These are phyloP conservation scores for Geopemphigus sp. DNA, from an alignment of 1,140 invertebrate genomes.

Conservation along the genomic window DNA sequence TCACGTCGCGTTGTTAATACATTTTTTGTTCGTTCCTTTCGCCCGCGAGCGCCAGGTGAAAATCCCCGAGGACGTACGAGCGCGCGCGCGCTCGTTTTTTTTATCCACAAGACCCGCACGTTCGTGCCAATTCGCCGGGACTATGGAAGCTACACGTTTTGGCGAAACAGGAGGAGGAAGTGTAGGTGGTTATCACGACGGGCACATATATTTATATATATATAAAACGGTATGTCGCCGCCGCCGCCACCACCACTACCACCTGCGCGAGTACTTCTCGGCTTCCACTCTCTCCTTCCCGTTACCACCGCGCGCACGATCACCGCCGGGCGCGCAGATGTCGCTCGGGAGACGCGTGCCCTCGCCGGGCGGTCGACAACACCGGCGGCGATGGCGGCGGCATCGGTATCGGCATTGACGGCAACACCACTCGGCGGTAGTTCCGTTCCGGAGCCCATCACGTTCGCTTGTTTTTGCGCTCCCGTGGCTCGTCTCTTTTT, in stretches of 20 bases:
- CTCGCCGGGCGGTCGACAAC: slow-evolving; percentile 21
- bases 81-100: no score
- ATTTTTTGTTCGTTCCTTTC: neutral
- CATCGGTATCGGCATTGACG: no score
- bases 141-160: no score
- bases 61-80: no score
- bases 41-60: slow-evolving; percentile 20
- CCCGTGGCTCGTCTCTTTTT: neutral
- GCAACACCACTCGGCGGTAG: neutral
- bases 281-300: neutral
- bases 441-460: slow-evolving; percentile 39
- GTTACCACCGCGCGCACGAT: no score
- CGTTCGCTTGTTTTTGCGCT: slow-evolving; percentile 6
- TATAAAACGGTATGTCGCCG: neutral
- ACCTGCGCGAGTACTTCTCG: neutral
- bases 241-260: neutral
- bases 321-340: slow-evolving; percentile 22
- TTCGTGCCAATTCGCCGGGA: no score
- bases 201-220: neutral
- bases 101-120: no score
- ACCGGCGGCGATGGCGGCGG: slow-evolving; percentile 4
- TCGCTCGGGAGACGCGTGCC: slow-evolving; percentile 44
- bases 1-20: neutral
- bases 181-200: neutral
- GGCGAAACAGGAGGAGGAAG: no score